Percentiles rank a stretch among this genome's conserved stretches.
These are phyloP conservation scores for Nomada goodeniana DNA, from an alignment of 2,888 invertebrate genomes.

Conservation along the genomic window DNA sequence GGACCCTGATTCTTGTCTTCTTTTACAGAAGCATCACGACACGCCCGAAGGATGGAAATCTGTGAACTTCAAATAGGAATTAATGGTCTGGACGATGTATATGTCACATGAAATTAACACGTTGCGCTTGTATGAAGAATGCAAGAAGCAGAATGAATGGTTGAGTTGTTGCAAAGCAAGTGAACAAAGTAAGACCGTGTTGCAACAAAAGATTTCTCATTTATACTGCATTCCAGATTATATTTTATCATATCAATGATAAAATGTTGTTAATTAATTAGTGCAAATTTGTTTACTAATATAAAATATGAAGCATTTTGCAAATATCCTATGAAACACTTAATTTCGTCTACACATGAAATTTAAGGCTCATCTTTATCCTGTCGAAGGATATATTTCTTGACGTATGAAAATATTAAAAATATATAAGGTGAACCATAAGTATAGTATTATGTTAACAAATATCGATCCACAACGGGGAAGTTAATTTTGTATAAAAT, in stretches of 20 bases:
- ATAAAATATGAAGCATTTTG: not conserved
- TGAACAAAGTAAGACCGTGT: not conserved
- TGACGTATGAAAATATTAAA: no score
- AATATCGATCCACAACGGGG: no score
- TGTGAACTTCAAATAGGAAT: not conserved
- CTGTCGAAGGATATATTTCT: no score
- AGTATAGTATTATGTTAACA: no score
- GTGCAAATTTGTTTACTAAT: not conserved
- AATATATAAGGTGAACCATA: no score
- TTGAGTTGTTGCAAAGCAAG: not conserved
- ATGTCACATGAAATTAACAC: not conserved
- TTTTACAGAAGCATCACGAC: not conserved
- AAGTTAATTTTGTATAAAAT: no score
- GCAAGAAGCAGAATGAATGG: not conserved
- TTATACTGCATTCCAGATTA: not conserved
- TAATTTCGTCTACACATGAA: no score
- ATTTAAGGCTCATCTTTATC: no score
- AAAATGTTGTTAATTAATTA: not conserved
- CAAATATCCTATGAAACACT: no score
- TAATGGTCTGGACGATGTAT: conserved; percentile 1
- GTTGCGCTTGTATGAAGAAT: not conserved
- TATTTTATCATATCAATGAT: not conserved
- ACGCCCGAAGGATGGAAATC: conserved; percentile 12
- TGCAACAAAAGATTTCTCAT: not conserved
- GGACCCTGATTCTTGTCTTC: not conserved